Evolutionary conservation across 2,888 invertebrate genomes (phyloP), one percentile per base, ranked within the genome.

Genomic region (Oegoconia quadripuncta): DNA sequence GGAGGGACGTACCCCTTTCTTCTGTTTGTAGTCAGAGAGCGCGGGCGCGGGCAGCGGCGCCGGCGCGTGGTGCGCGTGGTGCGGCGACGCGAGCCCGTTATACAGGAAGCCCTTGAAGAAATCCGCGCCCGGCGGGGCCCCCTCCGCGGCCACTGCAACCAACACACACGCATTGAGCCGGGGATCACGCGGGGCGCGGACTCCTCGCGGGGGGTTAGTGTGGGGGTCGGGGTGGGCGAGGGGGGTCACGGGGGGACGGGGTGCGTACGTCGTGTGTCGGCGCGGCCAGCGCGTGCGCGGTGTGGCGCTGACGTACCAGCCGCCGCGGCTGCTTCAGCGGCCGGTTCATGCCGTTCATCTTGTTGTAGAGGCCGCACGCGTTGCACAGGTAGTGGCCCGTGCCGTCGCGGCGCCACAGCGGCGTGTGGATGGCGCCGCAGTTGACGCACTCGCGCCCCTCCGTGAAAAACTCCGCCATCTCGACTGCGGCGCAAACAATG

Each of bases 311-410:
- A 91, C 96, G 95, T 90, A 98, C 98, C 93, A 97, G 93, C 91
- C 98, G 96, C 77, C 97, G 97, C 56, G 98, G 98, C 89, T 98
- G 98, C 82, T 98, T 97, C 66, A 99, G 91, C 55, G 98, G 98
- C 64, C 98, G 91, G 89, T 97, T 97, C 92, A 97, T 95, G 75
- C 98, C 98, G 89, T 99, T 99, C 97, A 98, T 98, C 90, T 98
- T 98, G 89, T 96, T 97, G 91, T 99, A 99, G 70, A 99, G 95
- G 65, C 99, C 99, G 89, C 99, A 99, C 54, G 99, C 99, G 91
- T 99, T 99, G 92, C 99, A 99, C 66, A 99, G 93, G 89, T 98
- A 99, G 90, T 99, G 98, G 52, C 99, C 99, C 66, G 97, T 97
- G 80, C 97, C 97, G 91, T 99, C 99, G 77, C 99, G 92, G 58